Evolutionary conservation across 2,113 vertebrate genomes (phyloP), one percentile per base, ranked within the genome.

Genomic region (Chascanopsetta lugubris): DNA sequence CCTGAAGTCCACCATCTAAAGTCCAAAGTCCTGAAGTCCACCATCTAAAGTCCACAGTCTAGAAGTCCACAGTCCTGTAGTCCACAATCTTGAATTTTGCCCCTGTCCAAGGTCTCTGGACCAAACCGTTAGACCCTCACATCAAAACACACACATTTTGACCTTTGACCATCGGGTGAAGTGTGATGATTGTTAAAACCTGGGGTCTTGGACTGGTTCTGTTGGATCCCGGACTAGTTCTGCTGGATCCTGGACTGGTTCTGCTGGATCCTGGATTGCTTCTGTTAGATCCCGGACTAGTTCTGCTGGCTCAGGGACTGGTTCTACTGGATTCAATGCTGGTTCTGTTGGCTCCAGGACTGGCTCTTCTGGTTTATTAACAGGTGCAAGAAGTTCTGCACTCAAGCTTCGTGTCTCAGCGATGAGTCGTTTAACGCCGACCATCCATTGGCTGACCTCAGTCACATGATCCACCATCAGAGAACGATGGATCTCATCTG

Each of bases 381-480:
- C 53, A 0, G 12, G 45, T 18, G 77, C 50, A 0, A 59, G 54
- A 13, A 80, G 81, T 0, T 57, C 75, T 6, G 87, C 66, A 40
- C 86, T 92, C 21, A 96, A 85, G 53, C 75, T 93, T 57, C 91
- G 93, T 0, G 83, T 92, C 88, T 98, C 95, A 0, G 95, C 95
- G 32, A 99, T 98, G 55, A 99, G 92, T 45, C 95, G 92, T 67
- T 99, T 99, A 22, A 98, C 89, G 0, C 95, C 96, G 5, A 97
- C 97, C 96, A 99, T 95, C 96, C 97, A 98, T 75, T 96, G 96
- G 86, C 94, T 95, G 82, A 99, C 96, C 82, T 99, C 96, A 0
- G 94, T 94, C 65, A 98, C 94, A 0, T 98, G 92, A 80, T 98
- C 97, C 24, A 99, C 96, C 91, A 99, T 99, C 10, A 98, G 92